A percentile compares a stretch with the other conserved stretches of the same genome.
phyloP scores from a whole-genome alignment of 2,888 invertebrate species.

The Baronia brevicornis region DNA sequence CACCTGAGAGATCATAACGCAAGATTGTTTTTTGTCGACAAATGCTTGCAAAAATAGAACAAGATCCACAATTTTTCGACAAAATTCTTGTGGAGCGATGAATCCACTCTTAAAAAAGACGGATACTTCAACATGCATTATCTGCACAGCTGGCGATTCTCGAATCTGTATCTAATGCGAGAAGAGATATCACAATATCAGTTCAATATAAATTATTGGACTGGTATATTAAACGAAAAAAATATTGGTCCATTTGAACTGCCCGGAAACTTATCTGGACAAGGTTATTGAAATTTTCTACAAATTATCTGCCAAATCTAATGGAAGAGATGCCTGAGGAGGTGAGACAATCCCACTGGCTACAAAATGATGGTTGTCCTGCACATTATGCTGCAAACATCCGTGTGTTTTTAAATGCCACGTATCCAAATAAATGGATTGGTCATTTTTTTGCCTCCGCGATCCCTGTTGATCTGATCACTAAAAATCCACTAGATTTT shows the following conservation, averaged over 20 bases:
- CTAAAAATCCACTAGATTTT: no score
- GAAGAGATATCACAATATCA: slow-evolving; percentile 16
- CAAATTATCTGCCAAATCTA: slow-evolving; percentile 6
- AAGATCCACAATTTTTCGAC: not conserved
- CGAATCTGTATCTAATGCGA: slow-evolving; percentile 16
- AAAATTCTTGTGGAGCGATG: not conserved
- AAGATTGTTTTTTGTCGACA: not conserved
- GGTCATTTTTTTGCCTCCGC: no score
- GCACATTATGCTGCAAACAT: slow-evolving; percentile 14
- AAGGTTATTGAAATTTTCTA: slow-evolving; percentile 5
- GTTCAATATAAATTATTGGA: slow-evolving; percentile 21
- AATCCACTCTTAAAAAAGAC: slow-evolving; percentile 1
- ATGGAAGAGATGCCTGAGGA: slow-evolving; percentile 12
- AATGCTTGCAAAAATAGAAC: not conserved
- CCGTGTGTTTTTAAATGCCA: slow-evolving; percentile 5
- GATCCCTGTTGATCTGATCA: no score
- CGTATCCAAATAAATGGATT: slow-evolving; percentile 7
- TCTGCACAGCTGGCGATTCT: not conserved
- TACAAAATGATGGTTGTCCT: no score
- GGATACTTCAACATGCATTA: not conserved
- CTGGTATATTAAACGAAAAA: slow-evolving; percentile 19
- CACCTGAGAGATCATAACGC: not conserved
- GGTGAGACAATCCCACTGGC: slow-evolving; percentile 11
- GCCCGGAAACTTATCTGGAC: slow-evolving; percentile 6
- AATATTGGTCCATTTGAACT: slow-evolving; percentile 20